Base-by-base conservation (phyloP, 2,113 vertebrate genomes). In the Petroica traversi region DNA sequence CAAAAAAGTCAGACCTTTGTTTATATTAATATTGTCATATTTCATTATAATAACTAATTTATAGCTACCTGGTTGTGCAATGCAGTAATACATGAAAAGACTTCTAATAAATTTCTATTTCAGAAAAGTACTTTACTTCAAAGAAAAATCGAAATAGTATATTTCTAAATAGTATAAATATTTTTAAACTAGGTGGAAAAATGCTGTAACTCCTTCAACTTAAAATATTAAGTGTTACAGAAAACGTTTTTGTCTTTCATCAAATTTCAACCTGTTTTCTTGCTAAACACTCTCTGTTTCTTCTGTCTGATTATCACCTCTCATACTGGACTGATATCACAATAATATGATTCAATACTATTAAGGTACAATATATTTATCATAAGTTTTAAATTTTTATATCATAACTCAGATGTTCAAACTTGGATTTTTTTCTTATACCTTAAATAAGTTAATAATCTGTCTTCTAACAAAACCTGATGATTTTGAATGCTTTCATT, bases 281-380 rank as follows among this genome's bases (percentile, higher is more conserved):
- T 74, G 18, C 1, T 72, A 87, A 83, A 28, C 12, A 40, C 4
- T 24, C 62, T 54, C 19, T 38, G 1, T 55, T 93, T 15, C 62
- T 59, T 43, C 19, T 62, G 33, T 24, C 19, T 59, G 25, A 41
- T 49, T 31, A 76, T 1, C 11, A 36, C 5, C 17, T 76, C 63
- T 58, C 1, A 0, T 36, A 43, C 5, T 48, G 11, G 49, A 77
- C 3, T 31, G 12, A 20, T 26, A 43, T 43, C 25, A 58, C 26
- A 78, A 23, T 34, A 55, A 38, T 14, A 25, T 24, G 28, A 58
- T 59, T 64, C 20, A 31, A 26, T 19, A 25, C 4, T 48, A 29
- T 8, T 33, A 36, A 72, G 2, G 2, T 62, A 33, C 0, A 3
- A 55, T 22, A 46, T 20, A 43, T 0, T 0, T 49, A 54, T 18